Evolutionary conservation across 37 sponge, comb jelly and placozoan genomes (phyloP), one percentile per base, ranked within the genome.

Genomic region (Eunapius fragilis): DNA sequence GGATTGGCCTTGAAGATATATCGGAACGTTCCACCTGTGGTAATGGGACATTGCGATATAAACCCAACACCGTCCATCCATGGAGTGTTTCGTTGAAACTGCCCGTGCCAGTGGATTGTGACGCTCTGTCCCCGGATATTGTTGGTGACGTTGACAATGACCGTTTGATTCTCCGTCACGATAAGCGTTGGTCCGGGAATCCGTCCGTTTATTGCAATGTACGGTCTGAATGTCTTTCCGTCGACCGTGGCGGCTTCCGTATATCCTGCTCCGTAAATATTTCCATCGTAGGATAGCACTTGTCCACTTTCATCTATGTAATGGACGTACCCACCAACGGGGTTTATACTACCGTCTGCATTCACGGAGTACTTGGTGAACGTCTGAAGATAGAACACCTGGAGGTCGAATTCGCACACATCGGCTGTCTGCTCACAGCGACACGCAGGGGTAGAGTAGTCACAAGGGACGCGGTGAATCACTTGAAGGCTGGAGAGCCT

Each of bases 41-140:
- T n/a, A 33, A 97, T 97, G 22, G 91, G 88, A 80, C 95, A 94
- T 84, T 97, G 97, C 13, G 94, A 88, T 3, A 97, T 67, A 14
- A 77, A 71, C 7, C 74, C 85, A 2, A 92, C 89, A 0, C 97
- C 97, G 74, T 96, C 97, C 90, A 91, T 91, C 92, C 92, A 89
- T 2, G 89, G 87, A 31, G 92, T 91, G 78, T 82, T 88, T 28
- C 80, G 36, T 88, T 89, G 92, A 37, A 84, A 78, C 87, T 89
- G 75, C 0, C 97, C 97, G 35, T 96, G 97, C 97, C 97, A 96
- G 69, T 96, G 94, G 36, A 96, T 81, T 33, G 90, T 78, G 28
- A 81, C 74, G 7, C 76, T 67, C n/a, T 93, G 86, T 0, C 34
- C 78, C 2, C 34, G 13, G 2, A 96, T 82, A 28, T 25, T 23